phyloP scores from a whole-genome alignment of 2,888 invertebrate species.

The Synanthedon vespiformis region DNA sequence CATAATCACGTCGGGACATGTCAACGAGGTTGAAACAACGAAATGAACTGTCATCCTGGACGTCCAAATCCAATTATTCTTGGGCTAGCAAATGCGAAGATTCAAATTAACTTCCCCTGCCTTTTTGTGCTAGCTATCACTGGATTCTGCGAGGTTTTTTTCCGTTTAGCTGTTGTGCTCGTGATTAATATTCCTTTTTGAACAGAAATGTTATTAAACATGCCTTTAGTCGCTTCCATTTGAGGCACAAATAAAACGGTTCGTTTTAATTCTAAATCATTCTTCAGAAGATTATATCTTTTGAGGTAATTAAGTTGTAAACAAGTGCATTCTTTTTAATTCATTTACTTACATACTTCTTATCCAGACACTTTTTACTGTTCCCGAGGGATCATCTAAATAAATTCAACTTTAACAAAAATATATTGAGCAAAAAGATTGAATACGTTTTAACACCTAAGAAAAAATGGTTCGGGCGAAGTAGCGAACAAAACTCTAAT shows the following conservation, averaged over 20 bases:
- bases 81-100: constrained; percentile 50
- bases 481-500: too few species aligned
- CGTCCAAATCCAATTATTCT: constrained; percentile 65
- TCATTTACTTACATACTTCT: too few species aligned
- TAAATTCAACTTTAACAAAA: too few species aligned
- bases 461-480: too few species aligned
- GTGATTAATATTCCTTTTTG: constrained; percentile 42
- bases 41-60: constrained; percentile 66
- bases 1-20: constrained; percentile 59
- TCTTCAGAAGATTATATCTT: background rate
- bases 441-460: too few species aligned
- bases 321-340: background rate
- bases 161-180: constrained; percentile 5
- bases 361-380: too few species aligned
- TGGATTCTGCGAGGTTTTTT: constrained; percentile 25
- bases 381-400: too few species aligned
- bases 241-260: background rate
- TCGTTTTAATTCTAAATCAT: background rate
- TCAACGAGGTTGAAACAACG: constrained; percentile 50
- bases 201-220: background rate
- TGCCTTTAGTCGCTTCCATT: background rate
- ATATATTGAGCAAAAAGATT: too few species aligned
- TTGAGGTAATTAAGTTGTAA: background rate
- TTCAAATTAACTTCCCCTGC: constrained; percentile 50
- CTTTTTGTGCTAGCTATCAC: constrained; percentile 12